Evolutionary conservation across 2,113 vertebrate genomes (phyloP).

Genomic region (Hydropotes inermis): DNA sequence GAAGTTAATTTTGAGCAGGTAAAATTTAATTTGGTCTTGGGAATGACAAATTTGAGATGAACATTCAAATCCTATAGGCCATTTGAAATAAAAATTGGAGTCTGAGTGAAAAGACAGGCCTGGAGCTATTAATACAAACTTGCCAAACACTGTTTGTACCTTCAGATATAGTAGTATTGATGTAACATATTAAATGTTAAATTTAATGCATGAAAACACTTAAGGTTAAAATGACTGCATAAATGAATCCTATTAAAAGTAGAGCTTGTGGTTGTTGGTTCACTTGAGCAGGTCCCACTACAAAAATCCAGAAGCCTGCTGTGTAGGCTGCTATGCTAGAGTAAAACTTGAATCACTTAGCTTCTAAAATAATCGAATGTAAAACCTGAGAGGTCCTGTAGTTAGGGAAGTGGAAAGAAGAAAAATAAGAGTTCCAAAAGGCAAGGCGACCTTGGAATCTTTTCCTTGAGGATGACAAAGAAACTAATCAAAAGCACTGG

Average conservation of each 20-base stretch:
- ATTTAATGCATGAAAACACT: neutral
- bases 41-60: neutral
- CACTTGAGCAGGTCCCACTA: neutral
- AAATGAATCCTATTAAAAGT: neutral
- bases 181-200: neutral
- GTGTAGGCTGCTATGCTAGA: neutral
- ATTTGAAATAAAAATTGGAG: neutral
- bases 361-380: neutral
- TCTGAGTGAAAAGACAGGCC: neutral
- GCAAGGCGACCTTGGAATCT: neutral
- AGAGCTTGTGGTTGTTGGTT: neutral
- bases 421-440: neutral
- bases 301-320: neutral
- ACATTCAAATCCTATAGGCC: neutral
- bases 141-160: neutral
- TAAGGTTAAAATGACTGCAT: neutral
- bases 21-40: neutral
- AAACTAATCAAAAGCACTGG: neutral
- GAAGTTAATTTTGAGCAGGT: neutral
- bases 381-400: neutral
- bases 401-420: constrained; percentile 4
- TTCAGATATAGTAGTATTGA: neutral
- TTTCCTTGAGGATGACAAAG: neutral
- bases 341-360: neutral
- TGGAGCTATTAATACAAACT: neutral